Evolutionary conservation across 2,113 vertebrate species (phyloP).

Genomic region (Rhombomys opimus): DNA sequence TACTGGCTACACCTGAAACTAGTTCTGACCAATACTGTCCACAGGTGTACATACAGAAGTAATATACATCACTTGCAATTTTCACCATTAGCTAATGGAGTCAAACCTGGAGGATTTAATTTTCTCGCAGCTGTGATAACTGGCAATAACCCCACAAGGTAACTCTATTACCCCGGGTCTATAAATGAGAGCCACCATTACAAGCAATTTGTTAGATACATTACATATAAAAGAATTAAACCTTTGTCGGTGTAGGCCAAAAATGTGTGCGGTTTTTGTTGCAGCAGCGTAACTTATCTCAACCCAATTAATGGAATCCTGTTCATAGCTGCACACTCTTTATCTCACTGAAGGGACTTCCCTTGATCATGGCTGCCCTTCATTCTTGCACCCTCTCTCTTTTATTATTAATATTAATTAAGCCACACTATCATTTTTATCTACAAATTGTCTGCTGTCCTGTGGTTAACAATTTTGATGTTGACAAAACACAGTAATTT

Average conservation of each 20-base stretch:
- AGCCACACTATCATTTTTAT: slow-evolving; percentile 66
- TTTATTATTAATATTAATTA: slow-evolving; percentile 70
- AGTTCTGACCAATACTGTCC: not conserved
- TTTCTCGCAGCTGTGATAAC: not conserved
- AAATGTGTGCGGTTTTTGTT: slow-evolving; percentile 46
- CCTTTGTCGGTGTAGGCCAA: not conserved
- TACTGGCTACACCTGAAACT: not conserved
- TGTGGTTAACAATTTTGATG: slow-evolving; percentile 77
- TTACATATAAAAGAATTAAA: not conserved
- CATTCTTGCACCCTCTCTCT: not conserved
- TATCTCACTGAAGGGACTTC: not conserved
- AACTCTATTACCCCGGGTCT: not conserved
- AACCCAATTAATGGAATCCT: not conserved
- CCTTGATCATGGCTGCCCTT: not conserved
- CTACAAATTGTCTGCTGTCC: slow-evolving; percentile 62
- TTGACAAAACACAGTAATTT: slow-evolving; percentile 82
- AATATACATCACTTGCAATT: not conserved
- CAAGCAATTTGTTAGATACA: not conserved
- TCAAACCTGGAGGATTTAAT: not conserved
- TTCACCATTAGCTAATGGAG: not conserved
- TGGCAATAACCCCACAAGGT: not conserved
- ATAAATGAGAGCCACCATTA: not conserved
- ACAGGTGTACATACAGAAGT: not conserved
- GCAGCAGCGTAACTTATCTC: slow-evolving; percentile 43
- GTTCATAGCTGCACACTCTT: not conserved